Evolutionary conservation across 2,113 vertebrate genomes (phyloP).

Genomic region (Anolis sagrei): DNA sequence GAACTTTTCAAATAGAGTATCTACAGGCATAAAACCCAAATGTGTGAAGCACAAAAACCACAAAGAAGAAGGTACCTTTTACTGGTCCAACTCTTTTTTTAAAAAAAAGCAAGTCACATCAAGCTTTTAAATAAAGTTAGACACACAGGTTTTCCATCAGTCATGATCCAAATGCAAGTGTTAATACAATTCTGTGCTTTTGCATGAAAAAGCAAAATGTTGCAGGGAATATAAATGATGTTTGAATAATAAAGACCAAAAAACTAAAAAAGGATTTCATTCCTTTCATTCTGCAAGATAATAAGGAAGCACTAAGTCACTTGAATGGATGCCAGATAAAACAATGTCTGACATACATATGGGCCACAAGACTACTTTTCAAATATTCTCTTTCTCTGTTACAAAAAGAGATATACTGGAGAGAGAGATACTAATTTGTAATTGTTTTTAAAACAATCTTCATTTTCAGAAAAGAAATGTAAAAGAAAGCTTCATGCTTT

Average conservation of each 20-base stretch:
- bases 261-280: too few species aligned
- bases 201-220: not conserved
- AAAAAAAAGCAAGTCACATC: not conserved
- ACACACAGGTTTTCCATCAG: not conserved
- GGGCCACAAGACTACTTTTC: not conserved
- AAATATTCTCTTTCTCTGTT: not conserved
- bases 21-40: too few species aligned
- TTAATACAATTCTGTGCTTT: not conserved
- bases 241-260: not conserved
- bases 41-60: too few species aligned
- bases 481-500: not conserved
- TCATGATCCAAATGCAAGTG: not conserved
- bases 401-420: not conserved
- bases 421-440: not conserved
- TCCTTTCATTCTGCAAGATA: not conserved
- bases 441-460: not conserved
- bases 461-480: not conserved
- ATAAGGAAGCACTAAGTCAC: not conserved
- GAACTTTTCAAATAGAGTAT: too few species aligned
- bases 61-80: not conserved
- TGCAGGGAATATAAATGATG: not conserved
- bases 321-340: too few species aligned
- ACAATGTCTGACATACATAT: not conserved
- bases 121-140: not conserved
- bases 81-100: not conserved